phyloP scores from a whole-genome alignment of 2,797 vertebrate genomes.

The Neosilurus mollespiculum region DNA sequence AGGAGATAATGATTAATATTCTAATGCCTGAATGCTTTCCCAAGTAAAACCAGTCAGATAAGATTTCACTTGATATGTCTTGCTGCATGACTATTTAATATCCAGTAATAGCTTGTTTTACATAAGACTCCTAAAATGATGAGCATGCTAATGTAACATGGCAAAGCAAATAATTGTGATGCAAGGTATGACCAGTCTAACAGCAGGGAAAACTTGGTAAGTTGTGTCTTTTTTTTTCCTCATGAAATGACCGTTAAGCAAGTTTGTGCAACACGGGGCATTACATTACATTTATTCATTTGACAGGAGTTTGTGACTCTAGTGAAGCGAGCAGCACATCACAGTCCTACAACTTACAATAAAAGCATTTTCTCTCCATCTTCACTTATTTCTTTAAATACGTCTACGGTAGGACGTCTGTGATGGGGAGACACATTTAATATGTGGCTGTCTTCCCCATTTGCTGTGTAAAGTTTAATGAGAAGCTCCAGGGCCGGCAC shows the following conservation, averaged over 20 bases:
- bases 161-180: background rate
- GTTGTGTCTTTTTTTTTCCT: background rate
- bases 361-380: constrained; percentile 36
- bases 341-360: constrained; percentile 39
- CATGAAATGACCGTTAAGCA: background rate
- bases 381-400: constrained; percentile 41
- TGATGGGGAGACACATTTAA: constrained; percentile 60
- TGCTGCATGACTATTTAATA: background rate
- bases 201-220: background rate
- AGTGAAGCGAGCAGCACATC: constrained; percentile 7
- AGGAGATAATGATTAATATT: background rate
- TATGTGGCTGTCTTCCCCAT: constrained; percentile 60
- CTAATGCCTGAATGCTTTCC: background rate
- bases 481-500: constrained; percentile 61
- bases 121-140: background rate
- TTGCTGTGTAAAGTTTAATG: constrained; percentile 64
- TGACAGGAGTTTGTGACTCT: constrained; percentile 20
- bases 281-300: constrained; percentile 20
- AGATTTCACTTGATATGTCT: background rate
- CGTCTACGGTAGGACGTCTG: constrained; percentile 47
- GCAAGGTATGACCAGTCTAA: background rate
- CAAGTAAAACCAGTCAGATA: background rate
- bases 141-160: constrained; percentile 1
- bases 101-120: background rate
- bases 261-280: constrained; percentile 9